Evolutionary conservation across 1,140 invertebrate genomes (phyloP).

Genomic region (Meteorus sp.): DNA sequence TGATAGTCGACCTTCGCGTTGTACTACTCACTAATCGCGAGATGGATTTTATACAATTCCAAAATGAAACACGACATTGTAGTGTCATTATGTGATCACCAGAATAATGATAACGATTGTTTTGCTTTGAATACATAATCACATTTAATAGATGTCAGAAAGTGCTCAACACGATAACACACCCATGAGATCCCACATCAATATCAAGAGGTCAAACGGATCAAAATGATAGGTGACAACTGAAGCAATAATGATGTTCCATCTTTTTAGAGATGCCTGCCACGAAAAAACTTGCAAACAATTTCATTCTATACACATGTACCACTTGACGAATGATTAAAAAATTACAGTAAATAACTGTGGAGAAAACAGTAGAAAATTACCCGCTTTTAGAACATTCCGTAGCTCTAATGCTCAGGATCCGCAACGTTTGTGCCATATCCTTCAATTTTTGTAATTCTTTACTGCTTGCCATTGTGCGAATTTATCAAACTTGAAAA

Average conservation of each 20-base stretch:
- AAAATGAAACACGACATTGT: no score
- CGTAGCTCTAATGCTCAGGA: constrained; percentile 60
- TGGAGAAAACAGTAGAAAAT: constrained; percentile 4
- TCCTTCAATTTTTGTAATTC: constrained; percentile 63
- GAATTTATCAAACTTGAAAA: constrained; percentile 21
- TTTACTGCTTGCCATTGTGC: constrained; percentile 41
- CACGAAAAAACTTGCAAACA: background rate
- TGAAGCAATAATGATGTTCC: no score
- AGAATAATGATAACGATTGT: no score
- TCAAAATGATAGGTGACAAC: background rate
- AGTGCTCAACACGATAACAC: background rate
- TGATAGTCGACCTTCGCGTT: background rate
- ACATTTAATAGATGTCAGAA: no score
- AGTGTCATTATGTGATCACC: no score
- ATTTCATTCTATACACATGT: background rate
- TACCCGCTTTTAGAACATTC: constrained; percentile 54
- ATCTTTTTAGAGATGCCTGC: no score
- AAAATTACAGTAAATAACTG: no score
- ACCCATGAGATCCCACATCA: background rate
- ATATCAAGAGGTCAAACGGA: constrained; percentile 19
- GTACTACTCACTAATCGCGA: no score
- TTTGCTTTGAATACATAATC: no score
- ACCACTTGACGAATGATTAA: no score
- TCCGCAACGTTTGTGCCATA: constrained; percentile 69
- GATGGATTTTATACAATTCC: no score